Evolutionary conservation across 2,888 invertebrate genomes (phyloP).

Genomic region (Luperina nickerlii): DNA sequence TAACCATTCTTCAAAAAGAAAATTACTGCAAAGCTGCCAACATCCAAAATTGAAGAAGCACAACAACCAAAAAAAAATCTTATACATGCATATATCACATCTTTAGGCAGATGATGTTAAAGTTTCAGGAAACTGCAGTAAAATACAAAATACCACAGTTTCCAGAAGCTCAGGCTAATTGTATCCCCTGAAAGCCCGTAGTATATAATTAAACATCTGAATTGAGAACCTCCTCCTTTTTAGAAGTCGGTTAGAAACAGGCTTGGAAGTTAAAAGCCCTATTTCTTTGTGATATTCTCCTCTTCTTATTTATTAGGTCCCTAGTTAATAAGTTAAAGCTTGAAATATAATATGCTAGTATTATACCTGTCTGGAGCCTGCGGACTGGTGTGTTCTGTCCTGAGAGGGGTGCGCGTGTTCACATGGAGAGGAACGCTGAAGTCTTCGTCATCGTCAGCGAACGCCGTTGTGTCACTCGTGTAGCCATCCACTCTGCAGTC

Average conservation of each 20-base stretch:
- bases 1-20: conserved; percentile 50
- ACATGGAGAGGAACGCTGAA: conserved; percentile 93
- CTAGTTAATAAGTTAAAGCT: background rate
- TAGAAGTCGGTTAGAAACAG: too few species aligned
- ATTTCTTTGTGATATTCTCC: background rate
- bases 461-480: conserved; percentile 94
- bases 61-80: background rate
- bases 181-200: too few species aligned
- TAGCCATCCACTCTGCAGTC: conserved; percentile 92
- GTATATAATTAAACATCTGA: too few species aligned
- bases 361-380: conserved; percentile 87
- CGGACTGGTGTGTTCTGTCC: conserved; percentile 85
- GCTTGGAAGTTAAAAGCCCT: background rate
- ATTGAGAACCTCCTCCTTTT: too few species aligned
- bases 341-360: background rate
- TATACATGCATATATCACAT: background rate
- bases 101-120: background rate
- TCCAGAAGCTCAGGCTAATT: background rate
- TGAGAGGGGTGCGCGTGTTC: conserved; percentile 89
- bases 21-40: conserved; percentile 34
- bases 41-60: background rate
- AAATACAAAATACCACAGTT: background rate
- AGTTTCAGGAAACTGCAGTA: background rate
- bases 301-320: background rate
- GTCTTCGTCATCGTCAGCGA: conserved; percentile 94